Percentiles rank a stretch among this genome's conserved stretches.
Evolutionary conservation across 2,888 invertebrate genomes (phyloP).

Genomic region (Sinopyrophorus schimmeli): DNA sequence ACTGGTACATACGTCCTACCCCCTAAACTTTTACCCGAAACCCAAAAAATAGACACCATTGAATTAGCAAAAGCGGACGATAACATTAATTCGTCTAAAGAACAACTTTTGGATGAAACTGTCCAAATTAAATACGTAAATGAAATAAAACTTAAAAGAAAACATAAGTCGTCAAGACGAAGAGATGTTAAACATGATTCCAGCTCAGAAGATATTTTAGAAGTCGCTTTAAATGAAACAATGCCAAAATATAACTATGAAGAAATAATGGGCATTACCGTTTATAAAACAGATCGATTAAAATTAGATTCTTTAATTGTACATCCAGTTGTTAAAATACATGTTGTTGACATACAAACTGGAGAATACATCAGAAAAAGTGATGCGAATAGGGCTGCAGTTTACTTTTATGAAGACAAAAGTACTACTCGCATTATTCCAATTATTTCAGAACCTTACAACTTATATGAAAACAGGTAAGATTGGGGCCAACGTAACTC

Average conservation of each 20-base stretch:
- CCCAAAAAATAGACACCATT: too few relatives aligned
- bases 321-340: conserved; percentile 67
- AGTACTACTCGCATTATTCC: conserved; percentile 59
- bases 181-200: too few relatives aligned
- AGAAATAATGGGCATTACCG: conserved; percentile 57
- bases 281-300: conserved; percentile 64
- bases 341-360: conserved; percentile 60
- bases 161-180: too few relatives aligned
- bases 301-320: conserved; percentile 61
- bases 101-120: not conserved
- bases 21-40: too few relatives aligned
- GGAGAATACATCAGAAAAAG: conserved; percentile 60
- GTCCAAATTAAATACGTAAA: conserved; percentile 28
- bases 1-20: conserved; percentile 29
- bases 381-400: conserved; percentile 54
- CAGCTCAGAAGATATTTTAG: too few relatives aligned
- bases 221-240: too few relatives aligned
- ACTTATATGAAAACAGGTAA: conserved; percentile 62
- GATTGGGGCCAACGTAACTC: conserved; percentile 14
- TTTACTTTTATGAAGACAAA: conserved; percentile 56
- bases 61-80: too few relatives aligned
- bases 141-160: conserved; percentile 27
- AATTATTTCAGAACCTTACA: conserved; percentile 64
- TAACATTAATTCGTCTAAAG: too few relatives aligned
- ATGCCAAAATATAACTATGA: conserved; percentile 38